Evolutionary conservation across 2,888 invertebrate genomes (phyloP), one percentile per base, ranked within the genome.

Genomic region (Polydrusus cervinus): DNA sequence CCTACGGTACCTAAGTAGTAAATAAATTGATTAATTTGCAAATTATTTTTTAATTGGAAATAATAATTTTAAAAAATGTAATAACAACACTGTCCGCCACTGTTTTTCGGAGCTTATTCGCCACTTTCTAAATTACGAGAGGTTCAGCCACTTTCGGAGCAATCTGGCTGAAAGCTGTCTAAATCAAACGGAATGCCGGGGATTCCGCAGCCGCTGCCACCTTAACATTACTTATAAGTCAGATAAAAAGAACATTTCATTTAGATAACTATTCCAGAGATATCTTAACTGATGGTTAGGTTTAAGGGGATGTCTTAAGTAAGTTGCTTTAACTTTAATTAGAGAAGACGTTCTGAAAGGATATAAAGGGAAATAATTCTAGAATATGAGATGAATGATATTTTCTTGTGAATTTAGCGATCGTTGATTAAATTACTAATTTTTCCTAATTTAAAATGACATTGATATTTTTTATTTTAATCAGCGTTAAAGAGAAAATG

Each of bases 161-260:
- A 83, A 84, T 84, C 83, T 82, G 81, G 80, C 79, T 82, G 83
- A 84, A 82, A 84, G 84, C 83, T 79, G 81, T 83, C 82, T 84
- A 83, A 84, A 83, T 84, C 82, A 83, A 68, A 57, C 67, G 68
- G 60, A 57, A 53, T 68, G 68, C 75, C 51, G 60, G 49, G 62
- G 78, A 79, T 76, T 77, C 79, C 76, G 77, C 71, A 70, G 69
- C 77, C 72, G 45, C 60, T 67, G 75, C 71, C 78, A 77, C 78
- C 77, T 74, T 77, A 77, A 79, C 78, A 78, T 81, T 78, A 78
- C 77, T 81, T 79, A 75, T 70, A 67, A 75, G 78, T 74, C 71
- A 78, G 74, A 79, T 78, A 78, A 78, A 80, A 78, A 79, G 76
- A 78, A 79, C 79, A 75, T 80, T 78, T 78, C 79, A 78, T 80